These are phyloP conservation scores for Pipistrellus nathusii DNA, from an alignment of 2,797 vertebrate genomes.

Conservation along the genomic window DNA sequence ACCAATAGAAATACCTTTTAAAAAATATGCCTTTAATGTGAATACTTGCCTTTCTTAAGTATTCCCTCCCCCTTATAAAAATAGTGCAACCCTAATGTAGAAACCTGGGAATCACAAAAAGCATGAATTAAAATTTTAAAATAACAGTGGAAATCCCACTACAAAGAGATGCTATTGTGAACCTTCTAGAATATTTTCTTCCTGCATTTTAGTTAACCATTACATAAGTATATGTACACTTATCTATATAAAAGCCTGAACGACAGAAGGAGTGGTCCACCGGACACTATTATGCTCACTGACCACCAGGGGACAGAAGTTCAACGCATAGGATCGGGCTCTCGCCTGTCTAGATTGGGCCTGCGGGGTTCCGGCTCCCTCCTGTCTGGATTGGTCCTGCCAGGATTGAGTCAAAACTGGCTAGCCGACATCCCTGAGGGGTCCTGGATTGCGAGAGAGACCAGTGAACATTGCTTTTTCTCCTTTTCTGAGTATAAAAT, in stretches of 20 bases:
- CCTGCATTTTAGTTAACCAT: not conserved
- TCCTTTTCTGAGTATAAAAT: constrained; percentile 52
- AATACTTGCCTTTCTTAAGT: not conserved
- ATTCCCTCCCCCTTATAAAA: not conserved
- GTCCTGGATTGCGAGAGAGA: too few species aligned
- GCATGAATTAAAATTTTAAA: not conserved
- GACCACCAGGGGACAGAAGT: too few species aligned
- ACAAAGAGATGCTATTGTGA: not conserved
- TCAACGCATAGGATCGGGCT: too few species aligned
- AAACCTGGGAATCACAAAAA: constrained; percentile 20
- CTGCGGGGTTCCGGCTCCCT: too few species aligned
- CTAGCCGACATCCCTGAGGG: too few species aligned
- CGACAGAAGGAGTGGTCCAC: too few species aligned
- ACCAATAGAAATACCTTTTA: not conserved
- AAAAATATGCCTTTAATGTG: constrained; percentile 27
- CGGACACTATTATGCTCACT: too few species aligned
- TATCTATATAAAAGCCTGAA: not conserved
- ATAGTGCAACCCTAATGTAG: not conserved
- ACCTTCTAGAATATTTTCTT: not conserved
- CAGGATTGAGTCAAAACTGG: too few species aligned
- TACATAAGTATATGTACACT: not conserved
- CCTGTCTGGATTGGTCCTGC: too few species aligned
- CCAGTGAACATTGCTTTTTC: not conserved
- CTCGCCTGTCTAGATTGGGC: too few species aligned
- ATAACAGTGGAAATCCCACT: not conserved